A percentile compares a stretch with the other conserved stretches of the same genome.
Evolutionary conservation across 1,140 invertebrate genomes (phyloP).

Genomic region (Heterodera carotae): DNA sequence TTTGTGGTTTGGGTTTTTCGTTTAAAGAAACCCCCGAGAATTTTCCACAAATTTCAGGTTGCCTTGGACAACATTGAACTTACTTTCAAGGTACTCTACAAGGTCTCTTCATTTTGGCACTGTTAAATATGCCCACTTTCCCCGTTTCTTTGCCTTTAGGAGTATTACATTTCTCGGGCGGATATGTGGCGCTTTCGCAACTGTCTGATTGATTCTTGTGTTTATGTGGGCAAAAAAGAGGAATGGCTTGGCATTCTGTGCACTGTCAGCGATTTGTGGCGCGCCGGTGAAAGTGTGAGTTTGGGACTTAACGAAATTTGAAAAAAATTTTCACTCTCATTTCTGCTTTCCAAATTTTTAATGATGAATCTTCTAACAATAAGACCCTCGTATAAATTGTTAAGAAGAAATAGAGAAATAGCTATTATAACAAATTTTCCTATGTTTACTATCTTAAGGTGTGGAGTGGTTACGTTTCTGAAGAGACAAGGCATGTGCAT

Average conservation of each 20-base stretch:
- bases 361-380: too few relatives aligned
- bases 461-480: conserved; percentile 88
- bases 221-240: conserved; percentile 92
- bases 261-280: conserved; percentile 64
- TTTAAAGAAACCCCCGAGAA: not conserved
- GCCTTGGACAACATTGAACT: conserved; percentile 91
- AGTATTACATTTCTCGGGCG: conserved; percentile 93
- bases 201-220: conserved; percentile 83
- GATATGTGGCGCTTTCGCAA: conserved; percentile 98
- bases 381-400: too few relatives aligned
- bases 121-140: too few relatives aligned
- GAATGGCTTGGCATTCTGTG: conserved; percentile 76
- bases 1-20: too few relatives aligned
- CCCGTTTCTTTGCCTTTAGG: conserved; percentile 64
- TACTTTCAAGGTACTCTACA: conserved; percentile 76
- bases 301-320: too few relatives aligned
- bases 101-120: not conserved
- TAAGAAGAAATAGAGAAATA: too few relatives aligned
- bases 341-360: too few relatives aligned
- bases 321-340: too few relatives aligned
- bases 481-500: conserved; percentile 89
- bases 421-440: not conserved
- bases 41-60: conserved; percentile 68
- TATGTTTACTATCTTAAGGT: conserved; percentile 69
- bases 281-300: conserved; percentile 26